Base-by-base conservation (phyloP, 2,113 vertebrate species). In the Uria lomvia region DNA sequence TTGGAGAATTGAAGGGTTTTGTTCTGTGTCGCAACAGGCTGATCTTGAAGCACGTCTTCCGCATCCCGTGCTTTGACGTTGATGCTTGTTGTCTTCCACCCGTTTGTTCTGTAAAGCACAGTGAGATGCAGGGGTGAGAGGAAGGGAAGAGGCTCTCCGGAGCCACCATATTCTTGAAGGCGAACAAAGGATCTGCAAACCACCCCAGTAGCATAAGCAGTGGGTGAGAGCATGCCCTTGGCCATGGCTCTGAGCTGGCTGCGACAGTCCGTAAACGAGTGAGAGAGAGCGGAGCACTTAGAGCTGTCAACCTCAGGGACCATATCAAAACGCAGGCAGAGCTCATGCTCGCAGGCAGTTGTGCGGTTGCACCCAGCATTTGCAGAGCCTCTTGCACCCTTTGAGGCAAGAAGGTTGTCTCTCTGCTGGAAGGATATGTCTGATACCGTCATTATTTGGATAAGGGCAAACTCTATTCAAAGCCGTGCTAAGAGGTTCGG, bases 21-120 rank as follows among this genome's bases (percentile, higher is more conserved):
- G 0, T 8, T 77, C n/a, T 5, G n/a, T 27, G 78, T 76, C 16
- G 3, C 55, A 38, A 8, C 0, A 1, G 73, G 52, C 65, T 60
- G 66, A 5, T 75, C 38, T 13, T 7, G 2, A 21, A 10, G 63
- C 6, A 1, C 0, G 0, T 76, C 66, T 82, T 40, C 30, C 1
- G 0, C 43, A 34, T 47, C 76, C 56, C 0, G 0, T 3, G 40
- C 20, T 19, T 40, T 73, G 83, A 38, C 1, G 1, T 27, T 68
- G 73, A 21, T 34, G 71, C 55, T 80, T 47, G 21, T 38, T 6
- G 1, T 65, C 40, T 50, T 62, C 52, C 27, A 34, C 11, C 71
- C 2, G 0, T 27, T 30, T 8, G 67, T 18, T 67, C 13, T 15
- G 24, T 50, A 11, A 66, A 67, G 47, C 65, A 3, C 2, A 2